Evolutionary conservation across 2,113 vertebrate species (phyloP), one percentile per base, ranked within the genome.

Genomic region (Corvus hawaiiensis): DNA sequence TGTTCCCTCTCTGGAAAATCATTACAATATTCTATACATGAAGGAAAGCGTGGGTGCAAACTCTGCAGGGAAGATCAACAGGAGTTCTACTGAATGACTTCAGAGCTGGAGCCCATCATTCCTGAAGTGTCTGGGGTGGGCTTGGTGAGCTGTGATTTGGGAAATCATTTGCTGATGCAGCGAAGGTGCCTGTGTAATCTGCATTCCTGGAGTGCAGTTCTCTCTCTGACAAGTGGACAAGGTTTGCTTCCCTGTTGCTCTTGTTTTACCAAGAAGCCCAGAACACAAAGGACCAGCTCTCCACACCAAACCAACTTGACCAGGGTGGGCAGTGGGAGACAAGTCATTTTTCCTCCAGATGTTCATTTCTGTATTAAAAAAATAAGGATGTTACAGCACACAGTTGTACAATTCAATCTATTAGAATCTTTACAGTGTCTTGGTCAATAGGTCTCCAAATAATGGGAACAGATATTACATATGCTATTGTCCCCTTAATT

Each of bases 21-120:
- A 3, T 81, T 78, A 16, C 8, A 28, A 26, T 64, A 55, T 49
- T 43, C 26, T 27, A 6, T 13, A 64, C 0, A 0, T 1, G 13
- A 90, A 66, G 69, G 20, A 21, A 80, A 81, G 35, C 6, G 27
- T 48, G 69, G 69, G 55, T 75, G 61, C 78, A 66, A 24, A 71
- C 71, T 59, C 67, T 78, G 74, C 61, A 82, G 61, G 41, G 51
- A 32, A 67, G 37, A 48, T 33, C 3, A 9, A 33, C 9, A 33
- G 23, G 27, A 54, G 16, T 32, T 84, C 74, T 81, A 82, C 55
- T 56, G 55, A 90, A 62, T 49, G 51, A 37, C 37, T 75, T 66
- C 0, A 3, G 37, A 82, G 56, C n/a, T 48, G 62, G 69, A 88
- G 52, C 52, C 21, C 3, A 1, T 44, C 37, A 11, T 23, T 71